Evolutionary conservation across 2,888 invertebrate genomes (phyloP), one percentile per base, ranked within the genome.

Genomic region (Charanyca ferruginea): DNA sequence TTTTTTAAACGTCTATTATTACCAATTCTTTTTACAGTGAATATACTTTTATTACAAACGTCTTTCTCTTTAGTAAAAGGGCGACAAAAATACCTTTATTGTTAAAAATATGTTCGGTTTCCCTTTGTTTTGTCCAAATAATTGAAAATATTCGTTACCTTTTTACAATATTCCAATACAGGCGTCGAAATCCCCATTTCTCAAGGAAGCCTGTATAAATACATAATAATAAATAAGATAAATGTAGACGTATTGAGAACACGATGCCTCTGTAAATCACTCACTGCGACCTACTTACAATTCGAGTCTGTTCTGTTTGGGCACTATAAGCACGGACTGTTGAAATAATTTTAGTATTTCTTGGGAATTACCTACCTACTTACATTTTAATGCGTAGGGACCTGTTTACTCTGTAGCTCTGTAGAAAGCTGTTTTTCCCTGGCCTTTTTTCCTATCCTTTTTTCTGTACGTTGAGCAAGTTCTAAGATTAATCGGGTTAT

Each of bases 221-320:
- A 81, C 62, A 73, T 77, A 74, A 81, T 73, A 77, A 73, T 70
- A 81, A 80, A 77, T 77, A 82, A 77, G 73, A 82, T 72, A 64
- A 74, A 80, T 73, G 62, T 79, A 55, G 68, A 72, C 68, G 62
- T 78, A 79, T 79, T 61, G 73, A 57, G 69, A 66, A 67, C 74
- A 66, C 68, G 73, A 54, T 54, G 60, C 41, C n/a, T 16, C 52
- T 60, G 65, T 80, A 80, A 82, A 82, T 82, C 77, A 80, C 77
- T 80, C 79, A 55, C 49, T 25, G 55, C 64, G 74, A 73, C 81
- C 82, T 66, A 80, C 62, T 81, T 81, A 70, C 66, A 65, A 79
- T 72, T 77, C 60, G 20, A 66, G 66, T 49, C 45, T 59, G 23
- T 35, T 55, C 45, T 20, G 57, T 58, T 49, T 53, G 44, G 45